Percentiles rank a stretch among this genome's conserved stretches.
phyloP scores from a whole-genome alignment of 2,888 invertebrate species.

The Bibio marci region DNA sequence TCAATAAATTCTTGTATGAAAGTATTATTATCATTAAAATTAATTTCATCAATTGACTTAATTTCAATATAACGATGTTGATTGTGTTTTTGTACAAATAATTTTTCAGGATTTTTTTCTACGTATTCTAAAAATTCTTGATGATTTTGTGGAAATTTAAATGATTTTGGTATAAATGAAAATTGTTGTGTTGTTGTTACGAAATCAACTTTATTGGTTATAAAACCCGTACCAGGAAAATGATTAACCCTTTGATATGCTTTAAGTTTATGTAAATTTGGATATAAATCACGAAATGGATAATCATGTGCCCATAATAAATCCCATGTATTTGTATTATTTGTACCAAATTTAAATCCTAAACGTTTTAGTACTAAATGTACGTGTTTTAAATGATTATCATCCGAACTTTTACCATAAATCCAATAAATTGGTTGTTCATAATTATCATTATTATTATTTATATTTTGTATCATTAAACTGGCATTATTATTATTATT shows the following conservation, averaged over 20 bases:
- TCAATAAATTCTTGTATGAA: conserved; percentile 87
- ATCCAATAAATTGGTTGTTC: conserved; percentile 39
- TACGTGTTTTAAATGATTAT: conserved; percentile 53
- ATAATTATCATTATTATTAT: no score
- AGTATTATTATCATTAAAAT: conserved; percentile 48
- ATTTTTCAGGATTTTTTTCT: conserved; percentile 41
- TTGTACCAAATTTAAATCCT: conserved; percentile 46
- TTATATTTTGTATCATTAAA: not conserved
- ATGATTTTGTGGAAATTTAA: conserved; percentile 64
- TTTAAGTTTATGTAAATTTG: conserved; percentile 40
- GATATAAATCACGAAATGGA: conserved; percentile 41
- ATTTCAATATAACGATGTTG: conserved; percentile 78
- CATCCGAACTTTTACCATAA: conserved; percentile 35
- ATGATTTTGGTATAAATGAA: conserved; percentile 67
- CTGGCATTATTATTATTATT: not conserved
- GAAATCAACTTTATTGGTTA: conserved; percentile 83
- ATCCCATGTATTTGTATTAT: conserved; percentile 51
- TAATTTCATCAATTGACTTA: conserved; percentile 47
- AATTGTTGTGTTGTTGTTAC: conserved; percentile 53
- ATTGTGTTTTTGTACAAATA: conserved; percentile 86
- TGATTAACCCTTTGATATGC: conserved; percentile 76
- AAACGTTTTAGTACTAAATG: conserved; percentile 55
- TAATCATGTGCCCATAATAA: conserved; percentile 90
- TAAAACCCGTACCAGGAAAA: conserved; percentile 82
- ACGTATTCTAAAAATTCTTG: conserved; percentile 52